phyloP scores from a whole-genome alignment of 2,797 vertebrate genomes.

The Tokudaia muenninki region DNA sequence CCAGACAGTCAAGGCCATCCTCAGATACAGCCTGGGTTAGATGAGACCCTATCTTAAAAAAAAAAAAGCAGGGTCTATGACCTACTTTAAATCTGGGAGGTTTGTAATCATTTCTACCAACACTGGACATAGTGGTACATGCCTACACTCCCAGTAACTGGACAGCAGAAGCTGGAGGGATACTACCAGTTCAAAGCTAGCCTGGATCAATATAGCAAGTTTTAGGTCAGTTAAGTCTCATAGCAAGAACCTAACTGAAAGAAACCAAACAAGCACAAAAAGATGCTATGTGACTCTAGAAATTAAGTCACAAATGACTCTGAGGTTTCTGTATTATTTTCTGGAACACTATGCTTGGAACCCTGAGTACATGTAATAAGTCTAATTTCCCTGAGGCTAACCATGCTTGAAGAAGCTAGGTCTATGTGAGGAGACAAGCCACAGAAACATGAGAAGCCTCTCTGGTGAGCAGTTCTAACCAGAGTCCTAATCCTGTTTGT shows the following conservation, averaged over 20 bases:
- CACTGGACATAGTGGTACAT: neutral
- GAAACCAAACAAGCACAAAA: neutral
- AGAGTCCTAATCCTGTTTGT: neutral
- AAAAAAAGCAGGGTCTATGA: neutral
- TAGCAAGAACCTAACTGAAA: neutral
- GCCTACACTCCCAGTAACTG: neutral
- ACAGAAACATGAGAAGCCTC: neutral
- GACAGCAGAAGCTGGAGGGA: neutral
- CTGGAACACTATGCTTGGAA: constrained; percentile 7
- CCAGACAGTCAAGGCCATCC: neutral
- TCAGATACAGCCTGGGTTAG: neutral
- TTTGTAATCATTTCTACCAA: neutral
- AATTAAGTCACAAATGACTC: constrained; percentile 55
- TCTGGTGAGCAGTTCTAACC: neutral
- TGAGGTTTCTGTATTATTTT: constrained; percentile 21
- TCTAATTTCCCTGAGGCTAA: neutral
- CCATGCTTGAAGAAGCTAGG: neutral
- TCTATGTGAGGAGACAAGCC: neutral
- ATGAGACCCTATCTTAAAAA: neutral
- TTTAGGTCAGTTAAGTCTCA: neutral
- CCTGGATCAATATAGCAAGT: neutral
- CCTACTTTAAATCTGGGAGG: neutral
- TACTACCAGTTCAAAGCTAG: neutral
- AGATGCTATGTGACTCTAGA: constrained; percentile 14
- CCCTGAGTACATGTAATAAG: neutral